These are phyloP conservation scores for Macaria liturata DNA, from an alignment of 2,888 invertebrate species.

Conservation along the genomic window DNA sequence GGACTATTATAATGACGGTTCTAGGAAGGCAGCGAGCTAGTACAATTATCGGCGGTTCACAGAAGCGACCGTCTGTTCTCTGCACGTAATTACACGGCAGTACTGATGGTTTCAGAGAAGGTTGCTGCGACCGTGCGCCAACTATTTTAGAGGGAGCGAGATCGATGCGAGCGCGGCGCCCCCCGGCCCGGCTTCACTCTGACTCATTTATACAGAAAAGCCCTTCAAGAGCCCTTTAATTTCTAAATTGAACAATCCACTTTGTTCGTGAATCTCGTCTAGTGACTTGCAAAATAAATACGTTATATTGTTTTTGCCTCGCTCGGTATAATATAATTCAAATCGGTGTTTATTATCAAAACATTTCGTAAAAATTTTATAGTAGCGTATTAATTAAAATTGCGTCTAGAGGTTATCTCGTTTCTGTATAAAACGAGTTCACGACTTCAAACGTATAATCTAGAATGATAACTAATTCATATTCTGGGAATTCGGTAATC, in stretches of 20 bases:
- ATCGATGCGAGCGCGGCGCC: constrained; percentile 5
- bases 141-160: constrained; percentile 26
- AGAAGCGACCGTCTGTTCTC: constrained; percentile 53
- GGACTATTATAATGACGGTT: constrained; percentile 58
- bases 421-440: constrained; percentile 29
- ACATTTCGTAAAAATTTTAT: constrained; percentile 7
- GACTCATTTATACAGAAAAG: constrained; percentile 4
- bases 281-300: constrained; percentile 15
- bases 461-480: constrained; percentile 25
- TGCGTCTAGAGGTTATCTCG: constrained; percentile 27
- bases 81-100: constrained; percentile 54
- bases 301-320: not conserved
- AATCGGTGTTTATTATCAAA: not conserved
- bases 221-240: constrained; percentile 2
- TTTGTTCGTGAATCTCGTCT: not conserved
- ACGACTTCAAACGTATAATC: constrained; percentile 18
- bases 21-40: constrained; percentile 60
- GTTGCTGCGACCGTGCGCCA: constrained; percentile 30
- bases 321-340: constrained; percentile 2
- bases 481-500: constrained; percentile 35
- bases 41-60: constrained; percentile 71
- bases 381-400: constrained; percentile 23
- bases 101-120: constrained; percentile 37
- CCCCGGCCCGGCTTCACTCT: constrained; percentile 2
- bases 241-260: constrained; percentile 2